A percentile compares a stretch with the other conserved stretches of the same genome.
These are phyloP conservation scores for Formicarius rufipectus DNA, from an alignment of 2,113 vertebrate genomes.

Conservation along the genomic window DNA sequence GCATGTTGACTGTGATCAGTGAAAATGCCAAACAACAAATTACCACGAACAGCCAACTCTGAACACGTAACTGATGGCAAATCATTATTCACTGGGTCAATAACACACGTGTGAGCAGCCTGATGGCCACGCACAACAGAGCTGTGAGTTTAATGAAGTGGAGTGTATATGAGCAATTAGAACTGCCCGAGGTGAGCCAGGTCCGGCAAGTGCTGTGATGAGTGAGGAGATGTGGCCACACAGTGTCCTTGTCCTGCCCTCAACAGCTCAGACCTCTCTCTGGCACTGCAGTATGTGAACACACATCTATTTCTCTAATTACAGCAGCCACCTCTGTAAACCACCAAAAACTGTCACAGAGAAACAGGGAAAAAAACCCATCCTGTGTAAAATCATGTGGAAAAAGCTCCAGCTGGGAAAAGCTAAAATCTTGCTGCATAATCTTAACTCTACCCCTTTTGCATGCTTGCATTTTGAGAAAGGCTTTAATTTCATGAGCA, in stretches of 20 bases:
- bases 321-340: not conserved
- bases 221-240: not conserved
- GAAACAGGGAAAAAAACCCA: not conserved
- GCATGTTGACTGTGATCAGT: accelerated
- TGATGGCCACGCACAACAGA: not conserved
- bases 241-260: not conserved
- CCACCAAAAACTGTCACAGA: not conserved
- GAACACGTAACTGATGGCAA: not conserved
- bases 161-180: not conserved
- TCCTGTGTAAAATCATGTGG: not conserved
- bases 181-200: not conserved
- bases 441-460: not conserved
- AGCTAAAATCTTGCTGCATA: not conserved
- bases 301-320: not conserved
- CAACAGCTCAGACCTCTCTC: not conserved
- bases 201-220: not conserved
- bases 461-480: not conserved
- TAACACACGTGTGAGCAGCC: not conserved
- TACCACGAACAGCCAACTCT: not conserved
- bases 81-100: not conserved
- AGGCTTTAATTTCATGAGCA: not conserved
- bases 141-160: not conserved
- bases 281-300: not conserved
- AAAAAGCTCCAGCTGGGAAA: not conserved
- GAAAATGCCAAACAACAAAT: not conserved